Conservation (phyloP, 2,888 invertebrate species). For the Baronia brevicornis region DNA sequence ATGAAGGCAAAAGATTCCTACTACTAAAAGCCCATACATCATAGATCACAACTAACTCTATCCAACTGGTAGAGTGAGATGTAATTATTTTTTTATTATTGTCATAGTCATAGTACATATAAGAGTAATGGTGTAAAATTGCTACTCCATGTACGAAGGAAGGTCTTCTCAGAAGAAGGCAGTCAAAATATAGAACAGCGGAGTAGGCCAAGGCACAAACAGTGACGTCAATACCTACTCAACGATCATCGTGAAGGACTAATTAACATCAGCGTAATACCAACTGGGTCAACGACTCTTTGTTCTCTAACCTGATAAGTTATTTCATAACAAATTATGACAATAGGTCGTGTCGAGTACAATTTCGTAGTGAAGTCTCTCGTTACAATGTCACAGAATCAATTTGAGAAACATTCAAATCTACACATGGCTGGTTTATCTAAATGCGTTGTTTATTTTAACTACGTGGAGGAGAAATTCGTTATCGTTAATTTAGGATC, state of each 20-base stretch:
- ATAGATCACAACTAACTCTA: too few relatives aligned
- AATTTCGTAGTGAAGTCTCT: slow-evolving; percentile 5
- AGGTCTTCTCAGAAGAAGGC: slow-evolving; percentile 31
- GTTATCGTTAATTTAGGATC: slow-evolving; percentile 4
- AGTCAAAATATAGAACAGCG: slow-evolving; percentile 23
- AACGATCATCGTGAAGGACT: slow-evolving; percentile 39
- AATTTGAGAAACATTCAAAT: slow-evolving; percentile 6
- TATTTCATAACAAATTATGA: slow-evolving; percentile 27
- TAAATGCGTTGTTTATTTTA: slow-evolving; percentile 5
- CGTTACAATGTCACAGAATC: slow-evolving; percentile 9
- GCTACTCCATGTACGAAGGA: too few relatives aligned
- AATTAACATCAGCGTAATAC: slow-evolving; percentile 37
- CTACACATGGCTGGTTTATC: slow-evolving; percentile 5
- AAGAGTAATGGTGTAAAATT: too few relatives aligned
- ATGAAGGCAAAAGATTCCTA: too few relatives aligned
- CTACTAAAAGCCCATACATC: too few relatives aligned
- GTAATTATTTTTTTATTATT: too few relatives aligned
- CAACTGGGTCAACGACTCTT: slow-evolving; percentile 65
- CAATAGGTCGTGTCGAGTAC: slow-evolving; percentile 20
- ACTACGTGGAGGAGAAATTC: slow-evolving; percentile 1
- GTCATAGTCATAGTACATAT: too few relatives aligned
- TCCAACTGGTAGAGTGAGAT: too few relatives aligned
- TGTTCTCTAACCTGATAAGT: slow-evolving; percentile 44
- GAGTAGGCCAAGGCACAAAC: slow-evolving; percentile 54
- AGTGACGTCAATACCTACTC: slow-evolving; percentile 37